Evolutionary conservation across 2,113 vertebrate genomes (phyloP).

Genomic region (Xerus inauris): DNA sequence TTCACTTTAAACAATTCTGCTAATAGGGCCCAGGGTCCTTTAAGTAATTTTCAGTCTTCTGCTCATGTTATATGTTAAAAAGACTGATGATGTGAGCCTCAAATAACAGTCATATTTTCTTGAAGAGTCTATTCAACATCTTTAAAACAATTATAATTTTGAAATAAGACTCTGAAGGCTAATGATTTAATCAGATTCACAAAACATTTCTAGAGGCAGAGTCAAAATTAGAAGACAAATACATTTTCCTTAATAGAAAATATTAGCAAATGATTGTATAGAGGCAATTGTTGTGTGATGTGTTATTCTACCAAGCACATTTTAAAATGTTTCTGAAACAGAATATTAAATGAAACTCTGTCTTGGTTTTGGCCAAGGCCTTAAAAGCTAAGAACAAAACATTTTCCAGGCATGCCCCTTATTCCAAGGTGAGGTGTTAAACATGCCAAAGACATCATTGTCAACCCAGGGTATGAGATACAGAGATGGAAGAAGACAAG

Average conservation of each 20-base stretch:
- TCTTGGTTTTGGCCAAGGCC: not conserved
- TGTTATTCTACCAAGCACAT: not conserved
- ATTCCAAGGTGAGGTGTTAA: not conserved
- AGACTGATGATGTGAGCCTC: not conserved
- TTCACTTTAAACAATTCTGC: not conserved
- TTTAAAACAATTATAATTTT: constrained; percentile 23
- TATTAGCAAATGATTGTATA: constrained; percentile 22
- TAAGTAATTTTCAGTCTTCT: not conserved
- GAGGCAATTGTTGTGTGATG: not conserved
- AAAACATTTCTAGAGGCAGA: constrained; percentile 19
- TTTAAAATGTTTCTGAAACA: constrained; percentile 37
- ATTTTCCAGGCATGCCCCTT: not conserved
- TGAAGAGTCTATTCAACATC: not conserved
- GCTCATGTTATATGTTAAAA: not conserved
- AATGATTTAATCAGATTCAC: not conserved
- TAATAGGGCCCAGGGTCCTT: not conserved
- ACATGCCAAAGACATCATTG: not conserved
- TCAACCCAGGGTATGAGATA: not conserved
- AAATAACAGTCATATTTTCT: not conserved
- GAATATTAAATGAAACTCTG: not conserved
- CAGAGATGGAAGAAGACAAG: not conserved
- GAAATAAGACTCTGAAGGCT: not conserved
- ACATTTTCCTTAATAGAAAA: not conserved
- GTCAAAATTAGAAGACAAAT: constrained; percentile 7
- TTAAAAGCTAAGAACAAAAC: not conserved